Percentiles rank a stretch among this genome's conserved stretches.
Evolutionary conservation across 2,113 vertebrate genomes (phyloP).

Genomic region (Camelus dromedarius): DNA sequence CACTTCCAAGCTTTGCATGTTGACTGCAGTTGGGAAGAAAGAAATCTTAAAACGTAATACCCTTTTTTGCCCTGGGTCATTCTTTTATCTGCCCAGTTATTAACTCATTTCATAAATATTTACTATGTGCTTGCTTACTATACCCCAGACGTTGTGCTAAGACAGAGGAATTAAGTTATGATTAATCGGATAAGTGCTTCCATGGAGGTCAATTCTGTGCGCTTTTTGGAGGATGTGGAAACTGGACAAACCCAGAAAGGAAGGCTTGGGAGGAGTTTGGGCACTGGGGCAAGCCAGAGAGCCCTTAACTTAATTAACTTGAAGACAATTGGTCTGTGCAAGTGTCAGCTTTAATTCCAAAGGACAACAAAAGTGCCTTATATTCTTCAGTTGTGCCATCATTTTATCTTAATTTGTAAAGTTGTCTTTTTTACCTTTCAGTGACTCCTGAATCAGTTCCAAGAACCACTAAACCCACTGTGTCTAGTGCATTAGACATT

Average conservation of each 20-base stretch:
- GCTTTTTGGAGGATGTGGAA: background rate
- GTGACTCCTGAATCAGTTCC: conserved; percentile 66
- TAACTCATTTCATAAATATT: background rate
- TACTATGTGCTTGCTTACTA: background rate
- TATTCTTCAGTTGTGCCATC: background rate
- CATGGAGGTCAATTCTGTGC: background rate
- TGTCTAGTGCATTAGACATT: conserved; percentile 48
- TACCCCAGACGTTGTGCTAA: background rate
- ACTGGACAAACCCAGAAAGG: background rate
- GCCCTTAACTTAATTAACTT: background rate
- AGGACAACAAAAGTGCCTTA: background rate
- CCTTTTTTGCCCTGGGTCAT: background rate
- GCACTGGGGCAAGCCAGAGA: background rate
- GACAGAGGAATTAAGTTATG: background rate
- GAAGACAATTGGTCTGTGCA: background rate
- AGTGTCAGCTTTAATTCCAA: background rate
- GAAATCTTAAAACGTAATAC: background rate
- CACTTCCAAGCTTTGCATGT: background rate
- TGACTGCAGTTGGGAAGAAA: background rate
- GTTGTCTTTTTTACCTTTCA: conserved; percentile 61
- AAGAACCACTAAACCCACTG: conserved; percentile 64
- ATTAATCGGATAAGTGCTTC: background rate
- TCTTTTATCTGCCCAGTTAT: conserved; percentile 12
- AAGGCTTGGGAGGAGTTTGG: background rate
- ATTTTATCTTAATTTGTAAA: conserved; percentile 44